Evolutionary conservation across 2,113 vertebrate species (phyloP).

Genomic region (Pantherophis guttatus): DNA sequence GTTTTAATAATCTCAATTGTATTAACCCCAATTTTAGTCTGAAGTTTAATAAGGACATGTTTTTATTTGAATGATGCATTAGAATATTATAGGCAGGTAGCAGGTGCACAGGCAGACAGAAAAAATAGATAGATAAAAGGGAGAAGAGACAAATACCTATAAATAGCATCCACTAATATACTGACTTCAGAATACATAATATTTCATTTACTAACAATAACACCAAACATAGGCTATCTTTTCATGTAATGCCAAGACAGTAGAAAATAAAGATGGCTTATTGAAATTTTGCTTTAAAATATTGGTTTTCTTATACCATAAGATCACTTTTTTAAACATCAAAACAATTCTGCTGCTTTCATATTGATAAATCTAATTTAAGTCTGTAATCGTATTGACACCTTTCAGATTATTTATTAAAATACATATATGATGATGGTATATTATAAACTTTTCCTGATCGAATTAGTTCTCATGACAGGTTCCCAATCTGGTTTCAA

Average conservation of each 20-base stretch:
- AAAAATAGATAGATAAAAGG: background rate
- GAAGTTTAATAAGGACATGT: background rate
- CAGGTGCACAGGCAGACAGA: background rate
- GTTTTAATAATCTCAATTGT: background rate
- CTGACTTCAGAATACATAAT: background rate
- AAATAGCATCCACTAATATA: background rate
- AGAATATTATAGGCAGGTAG: background rate
- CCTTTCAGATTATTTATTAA: constrained; percentile 7
- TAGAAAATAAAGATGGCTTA: background rate
- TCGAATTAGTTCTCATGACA: background rate
- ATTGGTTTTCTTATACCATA: background rate
- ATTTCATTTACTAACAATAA: background rate
- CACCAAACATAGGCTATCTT: background rate
- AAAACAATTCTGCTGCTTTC: background rate
- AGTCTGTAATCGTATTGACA: constrained; percentile 7
- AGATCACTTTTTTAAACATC: constrained; percentile 15
- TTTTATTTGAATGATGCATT: background rate
- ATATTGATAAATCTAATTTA: constrained; percentile 23
- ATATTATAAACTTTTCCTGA: constrained; percentile 16
- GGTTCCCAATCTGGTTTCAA: background rate
- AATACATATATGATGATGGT: constrained; percentile 25
- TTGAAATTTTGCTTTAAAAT: background rate
- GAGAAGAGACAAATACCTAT: background rate
- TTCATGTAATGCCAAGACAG: background rate
- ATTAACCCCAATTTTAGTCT: background rate